Conservation (phyloP, 2,888 invertebrate genomes). For the Euplexia lucipara region DNA sequence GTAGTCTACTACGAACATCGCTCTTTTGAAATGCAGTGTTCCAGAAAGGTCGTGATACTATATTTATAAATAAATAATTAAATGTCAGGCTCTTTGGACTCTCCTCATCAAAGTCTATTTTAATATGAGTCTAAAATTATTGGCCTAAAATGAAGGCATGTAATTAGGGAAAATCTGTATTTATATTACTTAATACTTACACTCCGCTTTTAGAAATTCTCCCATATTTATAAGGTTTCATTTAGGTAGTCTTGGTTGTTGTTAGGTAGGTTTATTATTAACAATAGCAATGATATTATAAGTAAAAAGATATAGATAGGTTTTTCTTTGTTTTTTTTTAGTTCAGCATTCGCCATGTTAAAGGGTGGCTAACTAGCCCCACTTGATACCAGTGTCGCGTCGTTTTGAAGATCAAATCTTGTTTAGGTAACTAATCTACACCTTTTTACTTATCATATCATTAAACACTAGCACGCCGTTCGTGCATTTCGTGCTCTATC, state of each 20-base stretch:
- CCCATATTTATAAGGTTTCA: background rate
- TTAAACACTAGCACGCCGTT: too few relatives aligned
- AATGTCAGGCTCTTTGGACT: slow-evolving; percentile 35
- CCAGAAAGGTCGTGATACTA: slow-evolving; percentile 21
- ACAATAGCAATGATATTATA: too few relatives aligned
- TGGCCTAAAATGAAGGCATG: slow-evolving; percentile 2
- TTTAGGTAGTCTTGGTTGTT: background rate
- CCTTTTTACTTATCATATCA: too few relatives aligned
- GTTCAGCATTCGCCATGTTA: too few relatives aligned
- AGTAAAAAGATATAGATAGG: too few relatives aligned
- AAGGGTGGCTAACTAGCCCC: too few relatives aligned
- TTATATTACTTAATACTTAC: slow-evolving; percentile 29
- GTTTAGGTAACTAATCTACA: too few relatives aligned
- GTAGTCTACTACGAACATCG: background rate
- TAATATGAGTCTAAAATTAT: slow-evolving; percentile 32
- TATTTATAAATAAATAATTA: slow-evolving; percentile 33
- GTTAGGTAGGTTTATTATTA: too few relatives aligned
- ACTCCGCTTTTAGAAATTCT: slow-evolving; percentile 8
- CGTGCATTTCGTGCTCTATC: too few relatives aligned
- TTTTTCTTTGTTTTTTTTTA: too few relatives aligned
- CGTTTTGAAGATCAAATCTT: too few relatives aligned
- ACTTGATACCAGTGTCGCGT: too few relatives aligned
- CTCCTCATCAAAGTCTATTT: slow-evolving; percentile 32
- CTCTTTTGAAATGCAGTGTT: slow-evolving; percentile 24
- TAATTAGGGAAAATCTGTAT: slow-evolving; percentile 11